Evolutionary conservation across 2,113 vertebrate species (phyloP).

Genomic region (Pterocles orientalis): DNA sequence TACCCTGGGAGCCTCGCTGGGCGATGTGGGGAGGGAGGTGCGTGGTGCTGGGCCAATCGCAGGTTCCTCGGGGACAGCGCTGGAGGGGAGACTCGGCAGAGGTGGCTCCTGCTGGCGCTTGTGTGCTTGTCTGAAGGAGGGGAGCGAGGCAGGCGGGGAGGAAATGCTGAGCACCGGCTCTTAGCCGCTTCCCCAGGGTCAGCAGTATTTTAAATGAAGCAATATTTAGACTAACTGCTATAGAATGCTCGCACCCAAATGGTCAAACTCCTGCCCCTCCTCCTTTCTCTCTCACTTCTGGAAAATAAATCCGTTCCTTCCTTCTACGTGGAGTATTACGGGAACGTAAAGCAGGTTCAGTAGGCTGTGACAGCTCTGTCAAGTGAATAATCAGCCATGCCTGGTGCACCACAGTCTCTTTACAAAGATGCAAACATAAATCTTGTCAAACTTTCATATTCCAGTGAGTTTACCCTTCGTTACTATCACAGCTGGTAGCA

Average conservation of each 20-base stretch:
- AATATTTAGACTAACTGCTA: neutral
- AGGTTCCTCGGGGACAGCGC: neutral
- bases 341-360: conserved; percentile 40
- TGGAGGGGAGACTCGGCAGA: neutral
- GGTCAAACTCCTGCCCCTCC: neutral
- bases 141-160: neutral
- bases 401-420: conserved; percentile 56
- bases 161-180: neutral
- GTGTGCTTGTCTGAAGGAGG: neutral
- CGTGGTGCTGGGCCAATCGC: neutral
- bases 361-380: conserved; percentile 65
- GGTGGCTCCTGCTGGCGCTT: neutral
- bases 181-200: neutral
- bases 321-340: neutral
- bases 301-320: neutral
- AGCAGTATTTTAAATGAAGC: neutral
- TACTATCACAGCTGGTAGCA: conserved; percentile 63
- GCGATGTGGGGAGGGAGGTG: neutral
- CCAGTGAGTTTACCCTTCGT: conserved; percentile 65
- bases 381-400: conserved; percentile 70
- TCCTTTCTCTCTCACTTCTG: neutral
- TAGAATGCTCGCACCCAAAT: fast-evolving
- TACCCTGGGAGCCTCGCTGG: neutral
- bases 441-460: conserved; percentile 68
- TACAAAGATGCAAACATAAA: conserved; percentile 71